Evolutionary conservation across 2,113 vertebrate species (phyloP).

Genomic region (Scatophagus argus): DNA sequence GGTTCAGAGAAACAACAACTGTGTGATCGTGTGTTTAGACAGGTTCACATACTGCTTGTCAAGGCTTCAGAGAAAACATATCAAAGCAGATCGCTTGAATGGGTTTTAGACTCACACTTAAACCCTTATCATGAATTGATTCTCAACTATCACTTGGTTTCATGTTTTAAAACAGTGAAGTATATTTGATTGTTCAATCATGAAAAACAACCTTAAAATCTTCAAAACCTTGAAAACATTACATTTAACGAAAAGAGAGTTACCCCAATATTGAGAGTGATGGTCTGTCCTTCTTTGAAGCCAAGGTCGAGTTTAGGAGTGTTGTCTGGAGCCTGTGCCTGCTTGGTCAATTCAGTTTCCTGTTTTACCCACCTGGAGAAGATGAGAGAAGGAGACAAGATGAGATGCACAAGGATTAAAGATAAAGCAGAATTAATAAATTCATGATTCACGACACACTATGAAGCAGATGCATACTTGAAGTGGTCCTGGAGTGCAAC

Average conservation of each 20-base stretch:
- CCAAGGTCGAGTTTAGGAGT: conserved; percentile 94
- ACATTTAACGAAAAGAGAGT: neutral
- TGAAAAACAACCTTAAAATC: neutral
- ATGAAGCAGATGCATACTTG: conserved; percentile 86
- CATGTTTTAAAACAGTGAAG: neutral
- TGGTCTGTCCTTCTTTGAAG: conserved; percentile 98
- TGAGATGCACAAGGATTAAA: neutral
- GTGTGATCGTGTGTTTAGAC: neutral
- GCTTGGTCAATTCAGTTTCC: conserved; percentile 90
- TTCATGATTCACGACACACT: neutral
- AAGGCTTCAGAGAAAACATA: neutral
- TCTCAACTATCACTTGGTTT: neutral
- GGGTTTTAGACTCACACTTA: neutral
- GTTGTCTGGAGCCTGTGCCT: conserved; percentile 89
- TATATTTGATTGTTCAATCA: neutral
- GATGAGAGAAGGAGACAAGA: conserved; percentile 7
- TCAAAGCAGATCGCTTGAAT: neutral
- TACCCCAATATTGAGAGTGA: conserved; percentile 98
- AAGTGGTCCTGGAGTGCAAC: conserved; percentile 98
- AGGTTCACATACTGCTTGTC: neutral
- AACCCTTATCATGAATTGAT: neutral
- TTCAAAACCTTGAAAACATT: neutral
- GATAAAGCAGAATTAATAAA: neutral
- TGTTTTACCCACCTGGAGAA: conserved; percentile 94
- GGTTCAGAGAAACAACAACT: neutral